phyloP scores from a whole-genome alignment of 2,888 invertebrate species.

The Leptogaster cylindrica region DNA sequence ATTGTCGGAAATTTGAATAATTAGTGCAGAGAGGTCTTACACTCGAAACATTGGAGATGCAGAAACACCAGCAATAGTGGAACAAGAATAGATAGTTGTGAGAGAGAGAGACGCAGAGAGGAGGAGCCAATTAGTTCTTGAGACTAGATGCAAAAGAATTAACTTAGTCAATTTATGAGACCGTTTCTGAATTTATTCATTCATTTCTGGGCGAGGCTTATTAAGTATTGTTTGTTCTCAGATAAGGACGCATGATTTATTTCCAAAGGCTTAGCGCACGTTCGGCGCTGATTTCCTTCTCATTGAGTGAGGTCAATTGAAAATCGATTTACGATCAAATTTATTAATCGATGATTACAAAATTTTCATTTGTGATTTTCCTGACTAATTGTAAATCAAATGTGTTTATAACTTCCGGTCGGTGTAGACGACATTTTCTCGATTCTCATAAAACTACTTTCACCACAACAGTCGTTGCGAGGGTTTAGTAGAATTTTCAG shows the following conservation, averaged over 20 bases:
- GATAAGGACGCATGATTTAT: slow-evolving; percentile 33
- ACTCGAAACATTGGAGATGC: background rate
- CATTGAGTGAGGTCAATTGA: slow-evolving; percentile 28
- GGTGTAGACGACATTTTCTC: too few relatives aligned
- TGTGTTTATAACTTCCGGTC: slow-evolving; percentile 25
- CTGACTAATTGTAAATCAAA: too few relatives aligned
- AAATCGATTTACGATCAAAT: slow-evolving; percentile 32
- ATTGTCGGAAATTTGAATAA: slow-evolving; percentile 38
- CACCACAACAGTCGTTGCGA: background rate
- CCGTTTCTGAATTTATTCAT: slow-evolving; percentile 31
- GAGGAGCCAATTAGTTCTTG: slow-evolving; percentile 30
- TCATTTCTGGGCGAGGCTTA: slow-evolving; percentile 37
- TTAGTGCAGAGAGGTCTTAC: slow-evolving; percentile 18
- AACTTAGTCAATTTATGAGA: slow-evolving; percentile 32
- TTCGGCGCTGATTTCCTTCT: slow-evolving; percentile 19
- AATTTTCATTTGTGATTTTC: too few relatives aligned
- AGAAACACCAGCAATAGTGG: background rate
- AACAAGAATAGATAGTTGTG: too few relatives aligned
- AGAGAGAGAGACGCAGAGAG: slow-evolving; percentile 19
- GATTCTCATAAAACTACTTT: background rate
- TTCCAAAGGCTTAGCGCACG: slow-evolving; percentile 1
- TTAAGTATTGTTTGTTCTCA: slow-evolving; percentile 35
- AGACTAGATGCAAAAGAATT: slow-evolving; percentile 25
- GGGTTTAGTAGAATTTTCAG: background rate
- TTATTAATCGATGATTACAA: too few relatives aligned